Conservation (phyloP, 1,140 invertebrate species). For the Thalassaphorura encarpata region DNA sequence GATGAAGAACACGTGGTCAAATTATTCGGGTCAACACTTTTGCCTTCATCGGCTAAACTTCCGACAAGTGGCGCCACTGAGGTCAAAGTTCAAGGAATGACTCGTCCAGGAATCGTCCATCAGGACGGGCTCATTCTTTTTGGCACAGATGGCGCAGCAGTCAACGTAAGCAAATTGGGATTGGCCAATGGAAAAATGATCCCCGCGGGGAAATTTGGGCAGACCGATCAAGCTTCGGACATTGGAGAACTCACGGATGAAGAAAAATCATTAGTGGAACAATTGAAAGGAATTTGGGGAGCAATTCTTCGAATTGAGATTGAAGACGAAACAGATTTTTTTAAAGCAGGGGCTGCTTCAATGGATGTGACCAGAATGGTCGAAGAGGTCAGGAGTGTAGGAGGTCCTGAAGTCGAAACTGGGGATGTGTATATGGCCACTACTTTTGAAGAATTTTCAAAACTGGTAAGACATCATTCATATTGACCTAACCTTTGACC, state of each 20-base stretch:
- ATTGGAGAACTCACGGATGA: slow-evolving; percentile 61
- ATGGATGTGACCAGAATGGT: slow-evolving; percentile 93
- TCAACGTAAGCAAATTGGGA: slow-evolving; percentile 61
- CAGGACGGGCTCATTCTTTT: slow-evolving; percentile 67
- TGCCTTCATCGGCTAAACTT: slow-evolving; percentile 49
- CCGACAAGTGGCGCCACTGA: slow-evolving; percentile 44
- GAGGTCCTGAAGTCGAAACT: slow-evolving; percentile 66
- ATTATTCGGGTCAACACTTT: slow-evolving; percentile 69
- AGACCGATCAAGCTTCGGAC: slow-evolving; percentile 43
- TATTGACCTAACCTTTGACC: no score
- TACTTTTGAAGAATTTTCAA: slow-evolving; percentile 68
- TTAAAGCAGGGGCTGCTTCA: slow-evolving; percentile 79
- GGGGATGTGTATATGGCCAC: slow-evolving; percentile 90
- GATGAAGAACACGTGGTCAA: slow-evolving; percentile 52
- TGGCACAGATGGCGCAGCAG: slow-evolving; percentile 60
- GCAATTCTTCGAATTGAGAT: slow-evolving; percentile 70
- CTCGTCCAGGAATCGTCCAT: slow-evolving; percentile 57
- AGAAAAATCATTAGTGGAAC: slow-evolving; percentile 55
- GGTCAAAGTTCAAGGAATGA: slow-evolving; percentile 52
- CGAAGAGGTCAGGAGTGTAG: slow-evolving; percentile 80
- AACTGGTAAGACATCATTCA: no score
- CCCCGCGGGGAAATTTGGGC: slow-evolving; percentile 67
- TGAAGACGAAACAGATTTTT: slow-evolving; percentile 76
- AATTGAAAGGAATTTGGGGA: slow-evolving; percentile 63
- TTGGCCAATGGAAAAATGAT: slow-evolving; percentile 72